Percentiles rank a stretch among this genome's conserved stretches.
Conservation (phyloP, 1,140 invertebrate species). For the Lasioglossum albipes region DNA sequence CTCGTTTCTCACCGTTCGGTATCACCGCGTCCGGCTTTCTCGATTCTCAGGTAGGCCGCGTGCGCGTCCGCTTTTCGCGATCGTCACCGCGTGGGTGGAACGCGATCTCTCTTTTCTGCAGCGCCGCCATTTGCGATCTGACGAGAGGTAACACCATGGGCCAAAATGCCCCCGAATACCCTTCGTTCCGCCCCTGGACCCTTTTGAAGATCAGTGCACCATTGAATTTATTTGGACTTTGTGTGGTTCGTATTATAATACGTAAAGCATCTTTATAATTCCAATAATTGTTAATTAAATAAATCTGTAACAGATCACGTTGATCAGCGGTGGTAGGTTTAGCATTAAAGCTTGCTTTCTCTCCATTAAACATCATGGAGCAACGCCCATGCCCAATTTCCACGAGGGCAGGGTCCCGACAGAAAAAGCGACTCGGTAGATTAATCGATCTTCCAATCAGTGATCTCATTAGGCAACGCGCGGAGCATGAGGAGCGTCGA, state of each 20-base stretch:
- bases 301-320: too few relatives aligned
- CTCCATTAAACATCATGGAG: too few relatives aligned
- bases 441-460: conserved; percentile 3
- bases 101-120: conserved; percentile 22
- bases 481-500: too few relatives aligned
- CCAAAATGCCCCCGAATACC: conserved; percentile 27
- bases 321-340: too few relatives aligned
- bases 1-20: conserved; percentile 7
- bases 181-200: too few relatives aligned
- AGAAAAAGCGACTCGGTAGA: not conserved
- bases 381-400: not conserved
- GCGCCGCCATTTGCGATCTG: conserved; percentile 36
- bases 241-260: too few relatives aligned
- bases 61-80: not conserved
- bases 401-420: not conserved
- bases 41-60: not conserved
- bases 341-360: too few relatives aligned
- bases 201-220: too few relatives aligned
- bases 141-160: conserved; percentile 25
- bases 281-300: too few relatives aligned
- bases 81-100: conserved; percentile 38
- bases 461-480: not conserved
- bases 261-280: too few relatives aligned
- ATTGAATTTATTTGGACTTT: too few relatives aligned
- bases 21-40: not conserved